Base-by-base conservation (phyloP, 2,113 vertebrate species). In the Cebidichthys violaceus region DNA sequence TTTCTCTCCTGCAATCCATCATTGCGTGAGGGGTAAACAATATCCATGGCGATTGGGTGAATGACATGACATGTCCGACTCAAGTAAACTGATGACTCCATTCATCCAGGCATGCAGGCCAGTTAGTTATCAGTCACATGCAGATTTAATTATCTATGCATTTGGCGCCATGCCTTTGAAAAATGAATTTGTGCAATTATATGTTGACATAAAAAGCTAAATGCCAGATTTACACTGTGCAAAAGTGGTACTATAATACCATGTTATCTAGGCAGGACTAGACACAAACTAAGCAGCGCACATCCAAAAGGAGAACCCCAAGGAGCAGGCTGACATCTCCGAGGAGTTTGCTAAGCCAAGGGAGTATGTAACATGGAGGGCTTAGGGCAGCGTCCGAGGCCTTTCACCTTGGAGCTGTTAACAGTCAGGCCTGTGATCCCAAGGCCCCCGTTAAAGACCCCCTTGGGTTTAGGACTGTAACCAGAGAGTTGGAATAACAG, bases 401-500 rank as follows among this genome's bases (percentile, higher is more conserved):
- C 91, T 93, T 94, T 94, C 89, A 91, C 92, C 90, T 93, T 82
- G 85, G 90, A 93, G 91, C 94, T 94, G 95, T 95, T 95, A 95
- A 95, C 93, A 94, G 94, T 89, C 87, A 68, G 87, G 94, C 89
- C 94, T 93, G 82, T 92, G 94, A 95, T 93, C 95, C 92, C 89
- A 57, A 85, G 83, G 76, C 88, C 90, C 81, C 87, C 20, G 68
- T 94, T 95, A 94, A 95, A 95, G 94, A 95, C 92, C 93, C 95
- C 93, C 95, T 86, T 94, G 95, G 92, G 95, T 94, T 92, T 91
- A 86, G 85, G 83, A 86, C 91, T 89, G 95, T 94, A 96, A 96
- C 95, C 67, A 88, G 93, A 96, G 94, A 95, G 90, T 85, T 94
- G 89, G 80, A 95, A 96, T 95, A 96, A 95, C 95, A 96, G 80